phyloP scores from a whole-genome alignment of 1,140 invertebrate genomes.

The Platyscapa corneri region DNA sequence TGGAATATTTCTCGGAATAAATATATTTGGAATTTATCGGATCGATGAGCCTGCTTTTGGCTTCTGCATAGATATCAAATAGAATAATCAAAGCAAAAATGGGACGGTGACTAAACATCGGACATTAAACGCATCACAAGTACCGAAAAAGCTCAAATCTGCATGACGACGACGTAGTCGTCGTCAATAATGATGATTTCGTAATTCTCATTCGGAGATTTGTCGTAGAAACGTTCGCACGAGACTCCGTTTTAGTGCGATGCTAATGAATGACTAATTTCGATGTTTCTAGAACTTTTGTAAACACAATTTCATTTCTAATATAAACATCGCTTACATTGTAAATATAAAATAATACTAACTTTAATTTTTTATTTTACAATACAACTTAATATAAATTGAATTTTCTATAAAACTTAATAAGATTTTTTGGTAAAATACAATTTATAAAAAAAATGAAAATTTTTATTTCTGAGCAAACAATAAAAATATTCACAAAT shows the following conservation, averaged over 20 bases:
- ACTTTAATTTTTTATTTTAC: not conserved
- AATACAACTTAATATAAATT: not conserved
- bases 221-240: not conserved
- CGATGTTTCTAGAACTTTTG: slow-evolving; percentile 36
- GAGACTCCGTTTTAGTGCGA: slow-evolving; percentile 30
- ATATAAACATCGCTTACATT: not conserved
- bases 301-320: slow-evolving; percentile 6
- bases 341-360: not conserved
- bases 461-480: too few relatives aligned
- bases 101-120: slow-evolving; percentile 50
- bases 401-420: not conserved
- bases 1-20: not conserved
- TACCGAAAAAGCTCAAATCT: slow-evolving; percentile 48
- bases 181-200: slow-evolving; percentile 4
- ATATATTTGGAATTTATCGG: not conserved
- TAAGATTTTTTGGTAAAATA: too few relatives aligned
- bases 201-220: slow-evolving; percentile 14
- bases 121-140: slow-evolving; percentile 41
- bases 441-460: too few relatives aligned
- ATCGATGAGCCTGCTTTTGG: not conserved
- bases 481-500: too few relatives aligned
- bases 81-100: slow-evolving; percentile 44
- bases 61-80: slow-evolving; percentile 12
- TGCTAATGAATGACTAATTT: slow-evolving; percentile 41
- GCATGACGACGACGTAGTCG: not conserved